phyloP scores from a whole-genome alignment of 1,140 invertebrate species.

The Drosophila ficusphila region DNA sequence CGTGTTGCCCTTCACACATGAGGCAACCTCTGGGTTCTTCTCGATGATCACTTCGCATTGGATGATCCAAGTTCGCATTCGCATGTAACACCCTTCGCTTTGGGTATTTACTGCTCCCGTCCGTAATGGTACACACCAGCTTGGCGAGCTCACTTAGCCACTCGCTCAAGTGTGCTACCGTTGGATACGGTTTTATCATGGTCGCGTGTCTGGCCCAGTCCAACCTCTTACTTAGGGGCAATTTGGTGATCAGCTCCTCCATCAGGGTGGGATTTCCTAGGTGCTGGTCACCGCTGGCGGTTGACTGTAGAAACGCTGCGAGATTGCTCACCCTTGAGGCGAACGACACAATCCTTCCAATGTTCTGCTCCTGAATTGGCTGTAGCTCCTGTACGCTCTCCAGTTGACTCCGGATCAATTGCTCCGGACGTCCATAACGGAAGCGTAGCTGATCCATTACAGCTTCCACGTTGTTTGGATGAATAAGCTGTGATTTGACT shows the following conservation, averaged over 20 bases:
- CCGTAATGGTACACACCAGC: not conserved
- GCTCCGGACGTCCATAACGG: slow-evolving; percentile 6
- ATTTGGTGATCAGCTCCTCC: slow-evolving; percentile 2
- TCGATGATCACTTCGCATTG: too few species aligned
- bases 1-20: too few species aligned
- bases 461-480: not conserved
- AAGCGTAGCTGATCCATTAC: too few species aligned
- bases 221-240: not conserved
- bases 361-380: slow-evolving; percentile 2
- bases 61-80: too few species aligned
- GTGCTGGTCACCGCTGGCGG: not conserved
- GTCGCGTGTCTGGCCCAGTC: slow-evolving; percentile 1
- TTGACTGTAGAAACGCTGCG: not conserved
- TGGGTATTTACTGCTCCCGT: not conserved
- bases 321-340: slow-evolving; percentile 10
- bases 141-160: not conserved
- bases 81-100: not conserved
- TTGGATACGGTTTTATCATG: not conserved
- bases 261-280: not conserved
- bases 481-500: slow-evolving; percentile 7
- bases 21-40: too few species aligned
- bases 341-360: slow-evolving; percentile 1
- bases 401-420: slow-evolving; percentile 9
- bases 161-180: not conserved
- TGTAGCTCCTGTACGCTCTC: too few species aligned